Evolutionary conservation across 1,140 invertebrate species (phyloP).

Genomic region (Heliconius himera): DNA sequence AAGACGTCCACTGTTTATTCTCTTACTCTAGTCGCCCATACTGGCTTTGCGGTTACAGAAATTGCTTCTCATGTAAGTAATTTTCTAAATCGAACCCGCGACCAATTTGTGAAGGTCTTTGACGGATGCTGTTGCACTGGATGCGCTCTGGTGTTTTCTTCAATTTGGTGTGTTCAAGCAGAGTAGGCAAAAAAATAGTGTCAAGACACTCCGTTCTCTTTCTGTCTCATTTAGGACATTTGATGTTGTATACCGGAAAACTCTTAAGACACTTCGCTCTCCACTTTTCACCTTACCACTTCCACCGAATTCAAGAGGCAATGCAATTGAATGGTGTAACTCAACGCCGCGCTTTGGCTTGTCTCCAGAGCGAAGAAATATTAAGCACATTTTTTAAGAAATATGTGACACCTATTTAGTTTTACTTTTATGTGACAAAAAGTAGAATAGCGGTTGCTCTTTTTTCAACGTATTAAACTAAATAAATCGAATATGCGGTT

Average conservation of each 20-base stretch:
- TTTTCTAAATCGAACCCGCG: slow-evolving; percentile 65
- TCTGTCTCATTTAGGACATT: too few species aligned
- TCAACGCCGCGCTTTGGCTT: too few species aligned
- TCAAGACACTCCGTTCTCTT: too few species aligned
- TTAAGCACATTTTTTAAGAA: too few species aligned
- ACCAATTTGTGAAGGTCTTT: slow-evolving; percentile 60
- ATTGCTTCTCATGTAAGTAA: slow-evolving; percentile 72
- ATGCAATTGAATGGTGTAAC: too few species aligned
- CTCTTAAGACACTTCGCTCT: too few species aligned
- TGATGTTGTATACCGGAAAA: too few species aligned
- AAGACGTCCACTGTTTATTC: slow-evolving; percentile 60
- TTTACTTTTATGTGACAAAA: not conserved
- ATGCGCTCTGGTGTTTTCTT: not conserved
- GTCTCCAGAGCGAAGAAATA: too few species aligned
- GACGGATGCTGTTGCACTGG: not conserved
- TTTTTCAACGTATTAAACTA: not conserved
- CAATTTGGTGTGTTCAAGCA: too few species aligned
- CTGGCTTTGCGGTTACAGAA: slow-evolving; percentile 60
- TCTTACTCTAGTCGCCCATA: slow-evolving; percentile 45
- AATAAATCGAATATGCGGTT: slow-evolving; percentile 4
- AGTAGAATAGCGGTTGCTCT: not conserved
- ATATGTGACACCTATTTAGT: not conserved
- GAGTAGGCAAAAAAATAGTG: too few species aligned
- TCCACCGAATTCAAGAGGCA: too few species aligned
- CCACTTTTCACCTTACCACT: too few species aligned